phyloP scores from a whole-genome alignment of 2,888 invertebrate species.

The Ferrisia virgata region DNA sequence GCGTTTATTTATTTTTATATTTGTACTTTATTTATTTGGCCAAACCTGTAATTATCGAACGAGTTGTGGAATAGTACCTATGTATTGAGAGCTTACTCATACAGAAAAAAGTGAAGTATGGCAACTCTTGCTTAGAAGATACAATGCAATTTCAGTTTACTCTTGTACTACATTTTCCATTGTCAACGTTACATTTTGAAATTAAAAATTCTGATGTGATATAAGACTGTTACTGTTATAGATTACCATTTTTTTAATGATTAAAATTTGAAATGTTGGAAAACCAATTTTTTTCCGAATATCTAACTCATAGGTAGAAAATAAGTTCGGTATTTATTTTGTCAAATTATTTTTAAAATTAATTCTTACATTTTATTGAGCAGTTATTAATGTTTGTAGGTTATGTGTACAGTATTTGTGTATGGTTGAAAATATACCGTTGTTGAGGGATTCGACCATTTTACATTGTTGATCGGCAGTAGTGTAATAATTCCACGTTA shows the following conservation, averaged over 20 bases:
- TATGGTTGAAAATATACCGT: constrained; percentile 39
- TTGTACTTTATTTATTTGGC: not conserved
- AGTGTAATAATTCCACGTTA: too few relatives aligned
- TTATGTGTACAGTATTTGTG: constrained; percentile 41
- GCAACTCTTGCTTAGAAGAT: not conserved
- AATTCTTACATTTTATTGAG: not conserved
- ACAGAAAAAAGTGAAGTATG: not conserved
- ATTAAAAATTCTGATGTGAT: constrained; percentile 35
- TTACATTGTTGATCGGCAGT: too few relatives aligned
- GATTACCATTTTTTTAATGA: constrained; percentile 38
- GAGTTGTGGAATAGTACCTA: not conserved
- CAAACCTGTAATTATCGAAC: constrained; percentile 5
- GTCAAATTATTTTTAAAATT: constrained; percentile 2
- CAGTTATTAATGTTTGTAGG: constrained; percentile 11
- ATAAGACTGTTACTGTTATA: constrained; percentile 41
- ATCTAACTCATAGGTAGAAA: not conserved
- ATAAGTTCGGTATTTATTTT: not conserved
- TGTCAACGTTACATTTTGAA: constrained; percentile 2
- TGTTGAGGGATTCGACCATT: constrained; percentile 19
- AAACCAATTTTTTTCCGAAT: constrained; percentile 1
- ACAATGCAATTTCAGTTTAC: not conserved
- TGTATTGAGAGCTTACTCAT: not conserved
- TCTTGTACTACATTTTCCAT: not conserved
- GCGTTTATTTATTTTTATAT: constrained; percentile 12
- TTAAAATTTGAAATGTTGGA: not conserved